A percentile compares a stretch with the other conserved stretches of the same genome.
phyloP scores from a whole-genome alignment of 1,140 invertebrate species.

The Polyergus mexicanus region DNA sequence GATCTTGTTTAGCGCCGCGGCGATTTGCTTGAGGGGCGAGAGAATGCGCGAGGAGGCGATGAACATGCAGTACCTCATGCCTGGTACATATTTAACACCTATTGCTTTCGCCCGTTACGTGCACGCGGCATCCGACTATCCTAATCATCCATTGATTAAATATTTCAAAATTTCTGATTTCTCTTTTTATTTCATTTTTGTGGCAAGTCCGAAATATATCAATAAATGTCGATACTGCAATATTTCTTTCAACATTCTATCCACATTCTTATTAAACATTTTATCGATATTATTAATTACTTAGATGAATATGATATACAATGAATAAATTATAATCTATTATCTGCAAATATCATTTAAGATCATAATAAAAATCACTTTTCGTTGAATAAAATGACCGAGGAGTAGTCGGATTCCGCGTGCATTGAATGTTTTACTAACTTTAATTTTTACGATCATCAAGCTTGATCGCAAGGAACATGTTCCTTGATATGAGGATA shows the following conservation, averaged over 20 bases:
- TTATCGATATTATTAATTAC: background rate
- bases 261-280: background rate
- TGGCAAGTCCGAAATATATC: background rate
- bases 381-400: constrained; percentile 1
- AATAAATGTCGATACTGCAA: background rate
- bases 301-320: background rate
- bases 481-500: constrained; percentile 48
- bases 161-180: background rate
- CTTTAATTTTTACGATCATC: constrained; percentile 72
- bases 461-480: constrained; percentile 64
- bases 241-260: background rate
- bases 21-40: constrained; percentile 96
- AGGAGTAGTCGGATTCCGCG: constrained; percentile 28
- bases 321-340: background rate
- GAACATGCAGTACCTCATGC: constrained; percentile 99
- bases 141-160: background rate
- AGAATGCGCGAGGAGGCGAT: constrained; percentile 96
- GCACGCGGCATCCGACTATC: background rate
- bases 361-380: background rate
- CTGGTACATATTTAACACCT: constrained; percentile 90
- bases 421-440: constrained; percentile 76
- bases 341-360: background rate
- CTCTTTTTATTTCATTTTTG: background rate
- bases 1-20: constrained; percentile 96
- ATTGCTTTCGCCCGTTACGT: constrained; percentile 72